Evolutionary conservation across 2,888 invertebrate species (phyloP), one percentile per base, ranked within the genome.

Genomic region (Muscina levida): DNA sequence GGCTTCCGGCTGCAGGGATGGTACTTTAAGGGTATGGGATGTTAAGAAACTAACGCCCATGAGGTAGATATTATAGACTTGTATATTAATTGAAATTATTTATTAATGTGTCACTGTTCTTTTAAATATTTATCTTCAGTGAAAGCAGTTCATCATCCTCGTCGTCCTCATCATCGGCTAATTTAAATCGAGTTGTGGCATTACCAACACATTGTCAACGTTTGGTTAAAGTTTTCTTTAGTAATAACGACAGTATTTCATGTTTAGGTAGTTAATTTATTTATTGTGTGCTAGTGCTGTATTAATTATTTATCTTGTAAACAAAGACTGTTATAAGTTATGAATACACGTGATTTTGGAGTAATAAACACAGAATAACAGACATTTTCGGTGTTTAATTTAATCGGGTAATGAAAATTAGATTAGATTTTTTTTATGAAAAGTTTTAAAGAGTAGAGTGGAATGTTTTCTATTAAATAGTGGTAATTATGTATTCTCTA

Each of bases 1-100:
- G 77, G 94, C 94, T 77, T 95, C 95, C 1, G 94, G 93, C 22
- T 93, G 93, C 79, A 91, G 92, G 87, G 94, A 94, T 87, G 94
- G 94, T 22, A 91, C 92, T 70, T 91, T 95, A 2, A 92, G 93
- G 86, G 88, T 94, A 57, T 95, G 94, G 93, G 94, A 95, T 84
- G 86, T 91, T 3, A 87, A 86, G 39, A 90, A 88, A 73, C 76
- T 90, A 5, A 78, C 84, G 15, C 84, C 88, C 17, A 86, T 84
- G 83, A 76, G 85, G 87, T 88, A 77, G 74, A 80, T 72, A 15
- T 15, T 13, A n/a, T 13, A 22, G n/a, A 6, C 8, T 59, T 56
- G n/a, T 44, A 73, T 11, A 2, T 26, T 26, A 5, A 42, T 19
- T 19, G 4, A 15, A 11, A 31, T 42, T 62, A 19, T 46, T 17